These are phyloP conservation scores for Crotophaga sulcirostris DNA, from an alignment of 2,113 vertebrate genomes.

Conservation along the genomic window DNA sequence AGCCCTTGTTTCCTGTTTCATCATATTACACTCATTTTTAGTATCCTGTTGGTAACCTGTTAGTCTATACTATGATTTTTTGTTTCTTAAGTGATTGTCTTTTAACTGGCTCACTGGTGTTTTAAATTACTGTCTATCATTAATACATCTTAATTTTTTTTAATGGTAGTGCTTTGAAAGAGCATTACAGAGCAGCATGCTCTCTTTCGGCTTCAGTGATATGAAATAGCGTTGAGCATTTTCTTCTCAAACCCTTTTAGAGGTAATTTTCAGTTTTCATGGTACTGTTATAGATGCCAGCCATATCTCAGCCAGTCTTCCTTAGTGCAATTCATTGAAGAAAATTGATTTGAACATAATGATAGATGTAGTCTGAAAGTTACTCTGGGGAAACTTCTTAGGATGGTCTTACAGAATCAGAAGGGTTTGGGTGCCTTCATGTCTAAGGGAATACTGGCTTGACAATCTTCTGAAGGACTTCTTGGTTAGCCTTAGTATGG, in stretches of 20 bases:
- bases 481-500: not conserved
- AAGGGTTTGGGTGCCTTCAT: not conserved
- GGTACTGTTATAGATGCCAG: conserved; percentile 24
- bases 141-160: not conserved
- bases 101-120: not conserved
- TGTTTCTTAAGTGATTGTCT: not conserved
- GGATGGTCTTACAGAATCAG: not conserved
- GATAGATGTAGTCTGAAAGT: conserved; percentile 5
- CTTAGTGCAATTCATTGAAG: not conserved
- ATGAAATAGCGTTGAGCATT: not conserved
- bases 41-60: not conserved
- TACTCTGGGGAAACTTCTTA: not conserved
- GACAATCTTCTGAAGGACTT: not conserved
- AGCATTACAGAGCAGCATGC: not conserved
- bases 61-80: not conserved
- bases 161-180: not conserved
- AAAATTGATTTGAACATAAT: conserved; percentile 27
- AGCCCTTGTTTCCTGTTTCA: not conserved
- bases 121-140: not conserved
- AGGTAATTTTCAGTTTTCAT: conserved; percentile 52
- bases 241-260: conserved; percentile 18
- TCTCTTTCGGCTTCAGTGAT: not conserved
- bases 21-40: not conserved
- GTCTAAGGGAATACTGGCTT: not conserved
- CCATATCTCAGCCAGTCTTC: not conserved